A percentile compares a stretch with the other conserved stretches of the same genome.
These are phyloP conservation scores for Bicyclus anynana DNA, from an alignment of 1,140 invertebrate species.

Conservation along the genomic window DNA sequence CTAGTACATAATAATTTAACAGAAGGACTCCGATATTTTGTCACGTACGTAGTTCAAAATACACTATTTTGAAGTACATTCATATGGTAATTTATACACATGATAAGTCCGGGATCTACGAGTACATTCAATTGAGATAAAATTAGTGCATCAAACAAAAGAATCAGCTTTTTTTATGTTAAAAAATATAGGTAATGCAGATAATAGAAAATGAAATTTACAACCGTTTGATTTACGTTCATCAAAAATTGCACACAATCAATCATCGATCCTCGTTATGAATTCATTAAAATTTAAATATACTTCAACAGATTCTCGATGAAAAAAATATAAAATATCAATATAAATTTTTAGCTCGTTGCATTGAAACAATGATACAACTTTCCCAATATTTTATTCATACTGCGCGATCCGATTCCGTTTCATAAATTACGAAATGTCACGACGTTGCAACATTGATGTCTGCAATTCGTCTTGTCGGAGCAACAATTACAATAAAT, in stretches of 20 bases:
- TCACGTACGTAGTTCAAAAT: too few species aligned
- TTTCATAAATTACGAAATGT: constrained; percentile 31
- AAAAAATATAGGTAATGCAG: too few species aligned
- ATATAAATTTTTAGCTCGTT: constrained; percentile 7
- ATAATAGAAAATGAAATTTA: too few species aligned
- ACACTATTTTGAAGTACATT: too few species aligned
- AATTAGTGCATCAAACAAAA: too few species aligned
- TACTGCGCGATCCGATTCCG: constrained; percentile 18
- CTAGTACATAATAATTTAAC: too few species aligned
- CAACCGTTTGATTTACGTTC: neutral
- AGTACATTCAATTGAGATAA: too few species aligned
- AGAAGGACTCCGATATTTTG: too few species aligned
- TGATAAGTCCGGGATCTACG: too few species aligned
- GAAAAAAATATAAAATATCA: neutral
- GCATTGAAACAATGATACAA: constrained; percentile 16
- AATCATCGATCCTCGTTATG: neutral
- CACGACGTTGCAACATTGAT: constrained; percentile 20
- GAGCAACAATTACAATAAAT: constrained; percentile 18
- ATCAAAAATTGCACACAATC: neutral
- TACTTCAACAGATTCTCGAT: neutral
- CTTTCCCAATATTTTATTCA: constrained; percentile 22
- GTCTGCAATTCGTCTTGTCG: constrained; percentile 26
- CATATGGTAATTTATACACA: too few species aligned
- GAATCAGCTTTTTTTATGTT: too few species aligned
- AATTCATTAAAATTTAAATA: neutral